phyloP scores from a whole-genome alignment of 2,797 vertebrate species.

The Luscinia luscinia region DNA sequence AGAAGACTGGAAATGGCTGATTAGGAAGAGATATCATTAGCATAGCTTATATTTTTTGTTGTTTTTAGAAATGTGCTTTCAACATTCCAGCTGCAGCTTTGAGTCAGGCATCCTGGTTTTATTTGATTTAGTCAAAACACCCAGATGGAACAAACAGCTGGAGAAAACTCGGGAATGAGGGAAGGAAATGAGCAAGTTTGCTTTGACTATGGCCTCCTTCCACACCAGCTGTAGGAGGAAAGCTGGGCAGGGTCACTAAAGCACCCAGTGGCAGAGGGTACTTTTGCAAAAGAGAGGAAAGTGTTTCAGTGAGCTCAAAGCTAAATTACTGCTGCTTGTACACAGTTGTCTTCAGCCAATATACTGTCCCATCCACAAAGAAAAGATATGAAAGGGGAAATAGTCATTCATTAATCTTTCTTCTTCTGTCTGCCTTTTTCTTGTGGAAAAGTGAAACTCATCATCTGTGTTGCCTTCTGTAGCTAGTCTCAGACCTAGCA shows the following conservation, averaged over 20 bases:
- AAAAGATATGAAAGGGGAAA: not conserved
- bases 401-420: not conserved
- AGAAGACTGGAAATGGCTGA: not conserved
- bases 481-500: not conserved
- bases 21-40: not conserved
- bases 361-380: not conserved
- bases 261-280: not conserved
- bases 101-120: not conserved
- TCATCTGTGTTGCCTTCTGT: rapidly evolving
- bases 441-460: not conserved
- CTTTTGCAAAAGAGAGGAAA: not conserved
- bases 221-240: not conserved
- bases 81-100: not conserved
- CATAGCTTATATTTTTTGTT: not conserved
- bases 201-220: not conserved
- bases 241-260: not conserved
- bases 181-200: not conserved
- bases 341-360: not conserved
- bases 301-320: not conserved
- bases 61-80: not conserved
- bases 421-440: not conserved
- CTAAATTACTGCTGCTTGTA: not conserved
- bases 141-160: not conserved
- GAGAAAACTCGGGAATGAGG: not conserved
- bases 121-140: constrained; percentile 16